Percentiles rank a stretch among this genome's conserved stretches.
Evolutionary conservation across 2,113 vertebrate species (phyloP).

Genomic region (chimpanzee (Pan troglodytes)): DNA sequence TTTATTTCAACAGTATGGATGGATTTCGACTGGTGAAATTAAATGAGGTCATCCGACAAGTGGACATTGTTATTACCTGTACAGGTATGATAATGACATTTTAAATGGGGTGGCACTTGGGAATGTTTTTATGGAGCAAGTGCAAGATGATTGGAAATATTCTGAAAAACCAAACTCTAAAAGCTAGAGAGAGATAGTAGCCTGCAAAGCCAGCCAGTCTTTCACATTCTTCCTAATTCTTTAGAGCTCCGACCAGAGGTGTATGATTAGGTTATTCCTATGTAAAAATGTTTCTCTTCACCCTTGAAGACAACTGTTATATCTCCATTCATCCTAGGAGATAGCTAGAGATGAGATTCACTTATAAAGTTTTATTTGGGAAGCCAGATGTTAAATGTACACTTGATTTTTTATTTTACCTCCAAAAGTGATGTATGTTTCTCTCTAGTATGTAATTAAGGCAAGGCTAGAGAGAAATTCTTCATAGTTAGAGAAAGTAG

Average conservation of each 20-base stretch:
- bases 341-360: not conserved
- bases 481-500: not conserved
- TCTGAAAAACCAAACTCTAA: not conserved
- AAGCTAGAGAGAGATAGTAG: not conserved
- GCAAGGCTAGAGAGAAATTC: not conserved
- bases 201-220: not conserved
- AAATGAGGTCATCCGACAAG: conserved; percentile 97
- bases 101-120: not conserved
- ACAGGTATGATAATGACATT: conserved; percentile 85
- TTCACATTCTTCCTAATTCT: not conserved
- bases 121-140: not conserved
- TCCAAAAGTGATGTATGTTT: not conserved
- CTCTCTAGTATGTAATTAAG: conserved; percentile 38
- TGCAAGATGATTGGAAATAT: conserved; percentile 35
- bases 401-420: not conserved
- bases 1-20: conserved; percentile 91
- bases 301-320: not conserved
- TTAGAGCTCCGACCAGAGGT: not conserved
- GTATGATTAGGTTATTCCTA: not conserved
- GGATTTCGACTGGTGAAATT: conserved; percentile 98
- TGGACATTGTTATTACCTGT: conserved; percentile 99
- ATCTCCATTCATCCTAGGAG: not conserved
- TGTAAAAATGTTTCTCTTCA: not conserved
- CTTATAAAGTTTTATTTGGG: conserved; percentile 26
- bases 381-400: conserved; percentile 34